Percentiles rank a stretch among this genome's conserved stretches.
These are phyloP conservation scores for Scaptomyza flava DNA, from an alignment of 2,888 invertebrate genomes.

Conservation along the genomic window DNA sequence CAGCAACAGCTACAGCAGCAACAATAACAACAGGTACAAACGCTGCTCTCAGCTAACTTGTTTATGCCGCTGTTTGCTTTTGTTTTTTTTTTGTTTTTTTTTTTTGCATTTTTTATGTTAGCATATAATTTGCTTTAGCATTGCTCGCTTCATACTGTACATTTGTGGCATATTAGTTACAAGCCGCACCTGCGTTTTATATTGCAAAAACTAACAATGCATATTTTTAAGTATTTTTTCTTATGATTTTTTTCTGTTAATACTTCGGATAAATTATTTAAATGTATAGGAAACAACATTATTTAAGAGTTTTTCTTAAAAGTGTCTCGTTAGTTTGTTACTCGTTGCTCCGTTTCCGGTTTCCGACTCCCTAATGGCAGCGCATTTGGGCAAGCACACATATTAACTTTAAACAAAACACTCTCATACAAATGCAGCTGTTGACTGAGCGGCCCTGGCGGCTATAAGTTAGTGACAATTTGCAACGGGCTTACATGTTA, in stretches of 20 bases:
- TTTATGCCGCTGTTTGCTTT: conserved; percentile 69
- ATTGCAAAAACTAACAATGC: background rate
- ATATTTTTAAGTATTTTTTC: background rate
- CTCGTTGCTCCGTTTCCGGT: background rate
- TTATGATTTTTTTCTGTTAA: background rate
- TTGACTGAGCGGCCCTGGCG: conserved; percentile 46
- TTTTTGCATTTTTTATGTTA: conserved; percentile 58
- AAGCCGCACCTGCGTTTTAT: background rate
- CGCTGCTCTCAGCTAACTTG: conserved; percentile 69
- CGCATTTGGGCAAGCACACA: conserved; percentile 21
- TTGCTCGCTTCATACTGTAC: background rate
- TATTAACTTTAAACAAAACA: conserved; percentile 38
- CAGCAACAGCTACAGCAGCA: conserved; percentile 23
- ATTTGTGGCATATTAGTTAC: conserved; percentile 25
- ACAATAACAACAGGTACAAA: conserved; percentile 25
- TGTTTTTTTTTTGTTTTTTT: conserved; percentile 63
- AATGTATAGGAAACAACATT: too few species aligned
- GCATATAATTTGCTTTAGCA: conserved; percentile 57
- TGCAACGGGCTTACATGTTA: conserved; percentile 53
- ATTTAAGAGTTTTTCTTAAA: background rate
- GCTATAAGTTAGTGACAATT: conserved; percentile 75
- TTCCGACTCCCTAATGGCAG: conserved; percentile 9
- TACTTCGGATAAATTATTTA: too few species aligned
- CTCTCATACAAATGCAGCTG: conserved; percentile 36
- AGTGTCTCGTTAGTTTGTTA: background rate